Evolutionary conservation across 1,140 invertebrate species (phyloP), one percentile per base, ranked within the genome.

Genomic region (Dendroctonus valens): DNA sequence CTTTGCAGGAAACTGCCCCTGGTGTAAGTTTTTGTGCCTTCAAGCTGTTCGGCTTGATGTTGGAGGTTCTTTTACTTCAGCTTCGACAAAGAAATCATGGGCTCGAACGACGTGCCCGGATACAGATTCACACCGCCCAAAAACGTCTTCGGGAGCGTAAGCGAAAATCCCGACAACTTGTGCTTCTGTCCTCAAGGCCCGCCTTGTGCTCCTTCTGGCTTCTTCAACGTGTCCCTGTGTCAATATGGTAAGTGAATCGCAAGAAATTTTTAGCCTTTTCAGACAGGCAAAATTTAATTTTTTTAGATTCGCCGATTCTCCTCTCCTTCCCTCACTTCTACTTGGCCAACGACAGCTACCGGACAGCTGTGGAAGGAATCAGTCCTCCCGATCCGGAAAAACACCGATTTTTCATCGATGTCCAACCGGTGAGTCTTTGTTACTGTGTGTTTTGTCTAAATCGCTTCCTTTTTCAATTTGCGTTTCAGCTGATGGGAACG

Each of bases 281-380:
- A 1, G 42, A 12, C 57, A 14, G 7, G 7, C 2, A 50, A n/a
- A 50, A 39, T 50, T 40, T 52, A 7, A 1, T 38, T 50, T 50
- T 65, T 70, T 14, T 77, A 91, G 90, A 94, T 78, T 94, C 93
- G 0, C 93, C 93, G 3, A 85, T 96, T 67, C 85, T 94, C 76
- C 79, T 96, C 14, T 94, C 92, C 51, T 94, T 93, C 81, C 93
- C 93, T 0, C 93, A 96, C 79, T 96, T 96, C 81, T 92, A 94
- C 75, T 78, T 94, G 69, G 93, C 86, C 44, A 91, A 96, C 75
- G 88, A 89, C 3, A 83, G 82, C 57, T 84, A 94, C 14, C 78
- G 87, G 57, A 86, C 87, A 14, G 88, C 88, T 5, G 88, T 96
- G 0, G 87, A 87, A 66, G 93, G 93, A 1, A 87, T 96, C 66